Percentiles rank a stretch among this genome's conserved stretches.
phyloP scores from a whole-genome alignment of 2,113 vertebrate species.

The Rutilus rutilus region DNA sequence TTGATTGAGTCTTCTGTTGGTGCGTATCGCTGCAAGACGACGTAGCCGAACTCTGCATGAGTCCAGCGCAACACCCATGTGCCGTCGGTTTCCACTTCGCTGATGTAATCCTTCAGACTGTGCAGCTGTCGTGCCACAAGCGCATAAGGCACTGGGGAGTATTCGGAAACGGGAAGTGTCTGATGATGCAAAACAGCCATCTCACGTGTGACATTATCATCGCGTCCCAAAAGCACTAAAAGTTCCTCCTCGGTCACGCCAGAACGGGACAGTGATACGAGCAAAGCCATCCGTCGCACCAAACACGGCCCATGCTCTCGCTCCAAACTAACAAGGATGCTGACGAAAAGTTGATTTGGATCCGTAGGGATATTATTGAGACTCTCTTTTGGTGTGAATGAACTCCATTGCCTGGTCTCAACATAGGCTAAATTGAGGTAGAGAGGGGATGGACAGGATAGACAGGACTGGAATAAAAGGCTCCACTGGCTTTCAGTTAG shows the following conservation, averaged over 20 bases:
- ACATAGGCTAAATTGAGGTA: slow-evolving; percentile 67
- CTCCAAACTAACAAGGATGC: slow-evolving; percentile 66
- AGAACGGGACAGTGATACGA: slow-evolving; percentile 70
- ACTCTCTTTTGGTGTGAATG: slow-evolving; percentile 60
- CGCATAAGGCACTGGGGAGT: slow-evolving; percentile 64
- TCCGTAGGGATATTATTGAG: slow-evolving; percentile 57
- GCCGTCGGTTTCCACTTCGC: slow-evolving; percentile 71
- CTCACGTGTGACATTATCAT: slow-evolving; percentile 67
- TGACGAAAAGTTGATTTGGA: slow-evolving; percentile 65
- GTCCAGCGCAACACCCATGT: slow-evolving; percentile 73
- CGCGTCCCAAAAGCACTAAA: slow-evolving; percentile 66
- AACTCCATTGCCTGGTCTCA: slow-evolving; percentile 69
- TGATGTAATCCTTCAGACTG: slow-evolving; percentile 65
- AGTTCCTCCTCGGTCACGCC: slow-evolving; percentile 74
- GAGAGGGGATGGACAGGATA: slow-evolving; percentile 70
- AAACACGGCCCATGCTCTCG: slow-evolving; percentile 67
- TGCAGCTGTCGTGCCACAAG: slow-evolving; percentile 65
- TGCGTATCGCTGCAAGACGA: slow-evolving; percentile 65
- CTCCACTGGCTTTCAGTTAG: slow-evolving; percentile 65
- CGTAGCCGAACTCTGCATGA: slow-evolving; percentile 58
- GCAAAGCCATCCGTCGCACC: slow-evolving; percentile 62
- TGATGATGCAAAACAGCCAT: slow-evolving; percentile 60
- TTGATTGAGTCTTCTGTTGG: slow-evolving; percentile 59
- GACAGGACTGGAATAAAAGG: slow-evolving; percentile 65
- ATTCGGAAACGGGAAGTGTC: slow-evolving; percentile 35